phyloP scores from a whole-genome alignment of 2,113 vertebrate genomes.

The Muntiacus reevesi region DNA sequence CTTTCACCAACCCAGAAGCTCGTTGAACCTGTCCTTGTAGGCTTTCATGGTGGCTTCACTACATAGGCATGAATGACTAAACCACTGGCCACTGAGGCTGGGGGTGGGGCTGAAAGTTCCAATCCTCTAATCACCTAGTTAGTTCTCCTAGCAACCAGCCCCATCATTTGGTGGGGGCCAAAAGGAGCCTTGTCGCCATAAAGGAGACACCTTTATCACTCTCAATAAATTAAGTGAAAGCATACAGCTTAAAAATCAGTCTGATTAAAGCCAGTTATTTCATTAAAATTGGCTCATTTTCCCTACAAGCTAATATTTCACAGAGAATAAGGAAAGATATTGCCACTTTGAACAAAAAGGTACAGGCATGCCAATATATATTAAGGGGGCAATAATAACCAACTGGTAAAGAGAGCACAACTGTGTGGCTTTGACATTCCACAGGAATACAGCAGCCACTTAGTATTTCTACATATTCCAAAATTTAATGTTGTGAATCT shows the following conservation, averaged over 20 bases:
- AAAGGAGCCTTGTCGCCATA: neutral
- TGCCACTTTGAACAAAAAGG: conserved; percentile 28
- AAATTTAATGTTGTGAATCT: conserved; percentile 1
- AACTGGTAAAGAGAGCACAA: neutral
- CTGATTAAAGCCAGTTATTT: neutral
- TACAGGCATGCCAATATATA: neutral
- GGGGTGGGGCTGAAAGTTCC: neutral
- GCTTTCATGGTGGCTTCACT: neutral
- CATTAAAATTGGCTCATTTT: neutral
- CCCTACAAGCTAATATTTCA: neutral
- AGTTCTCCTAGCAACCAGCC: neutral
- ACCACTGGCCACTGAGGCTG: neutral
- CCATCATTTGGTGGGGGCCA: neutral
- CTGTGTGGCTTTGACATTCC: neutral
- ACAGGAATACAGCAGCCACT: neutral
- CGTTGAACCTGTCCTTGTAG: neutral
- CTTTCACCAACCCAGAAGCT: neutral
- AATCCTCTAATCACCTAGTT: neutral
- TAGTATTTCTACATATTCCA: neutral
- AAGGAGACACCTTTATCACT: neutral
- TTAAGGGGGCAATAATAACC: neutral
- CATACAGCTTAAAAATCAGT: neutral
- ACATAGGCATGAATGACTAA: neutral
- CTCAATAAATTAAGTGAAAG: neutral
- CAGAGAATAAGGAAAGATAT: neutral